phyloP scores from a whole-genome alignment of 2,888 invertebrate species.

The Formica aserva region DNA sequence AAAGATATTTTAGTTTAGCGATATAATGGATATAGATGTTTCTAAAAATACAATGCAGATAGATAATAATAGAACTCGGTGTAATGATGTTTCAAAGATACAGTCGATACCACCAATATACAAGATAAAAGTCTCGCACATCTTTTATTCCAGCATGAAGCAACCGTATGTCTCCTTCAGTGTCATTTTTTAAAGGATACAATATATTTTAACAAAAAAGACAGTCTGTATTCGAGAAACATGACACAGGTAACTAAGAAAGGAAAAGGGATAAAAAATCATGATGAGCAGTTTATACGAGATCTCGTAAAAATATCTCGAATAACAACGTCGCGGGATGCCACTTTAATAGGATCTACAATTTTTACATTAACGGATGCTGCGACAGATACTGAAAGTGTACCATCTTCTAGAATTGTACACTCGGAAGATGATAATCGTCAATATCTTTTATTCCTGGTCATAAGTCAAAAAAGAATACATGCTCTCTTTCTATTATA shows the following conservation, averaged over 20 bases:
- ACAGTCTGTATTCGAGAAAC: slow-evolving; percentile 22
- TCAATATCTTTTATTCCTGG: background rate
- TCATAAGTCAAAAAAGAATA: background rate
- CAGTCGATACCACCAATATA: slow-evolving; percentile 20
- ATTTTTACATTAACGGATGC: slow-evolving; percentile 27
- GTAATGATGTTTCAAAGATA: slow-evolving; percentile 17
- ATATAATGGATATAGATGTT: background rate
- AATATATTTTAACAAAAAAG: slow-evolving; percentile 42
- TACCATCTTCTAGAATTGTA: background rate
- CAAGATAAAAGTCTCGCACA: slow-evolving; percentile 13
- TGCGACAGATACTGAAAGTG: background rate
- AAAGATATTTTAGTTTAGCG: background rate
- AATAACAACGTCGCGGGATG: background rate
- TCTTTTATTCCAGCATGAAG: slow-evolving; percentile 47
- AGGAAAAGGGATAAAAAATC: slow-evolving; percentile 31
- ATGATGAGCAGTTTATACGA: slow-evolving; percentile 42
- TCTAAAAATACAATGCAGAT: background rate
- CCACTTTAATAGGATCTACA: slow-evolving; percentile 37
- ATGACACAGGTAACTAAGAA: slow-evolving; percentile 13
- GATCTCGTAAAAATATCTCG: slow-evolving; percentile 43
- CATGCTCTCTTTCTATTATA: background rate
- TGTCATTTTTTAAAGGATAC: slow-evolving; percentile 36
- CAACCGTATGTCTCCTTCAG: slow-evolving; percentile 12
- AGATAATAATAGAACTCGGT: slow-evolving; percentile 3
- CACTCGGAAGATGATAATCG: background rate